Percentiles rank a stretch among this genome's conserved stretches.
Conservation (phyloP, 2,888 invertebrate genomes). For the Drosophila pseudotakahashii region DNA sequence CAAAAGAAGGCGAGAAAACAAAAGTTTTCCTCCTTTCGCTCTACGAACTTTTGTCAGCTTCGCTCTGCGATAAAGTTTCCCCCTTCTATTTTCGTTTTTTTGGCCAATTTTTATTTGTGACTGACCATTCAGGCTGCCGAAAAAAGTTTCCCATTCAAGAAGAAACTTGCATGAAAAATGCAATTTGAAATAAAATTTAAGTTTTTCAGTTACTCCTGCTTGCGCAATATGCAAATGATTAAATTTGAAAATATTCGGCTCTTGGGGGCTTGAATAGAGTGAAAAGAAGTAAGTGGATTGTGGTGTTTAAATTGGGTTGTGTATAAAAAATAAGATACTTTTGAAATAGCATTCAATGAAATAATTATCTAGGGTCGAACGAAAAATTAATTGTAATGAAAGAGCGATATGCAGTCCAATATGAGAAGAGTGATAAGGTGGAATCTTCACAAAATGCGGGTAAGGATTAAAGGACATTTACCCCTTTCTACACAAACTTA, state of each 20-base stretch:
- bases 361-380: no score
- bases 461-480: no score
- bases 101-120: constrained; percentile 29
- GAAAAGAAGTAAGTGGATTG: constrained; percentile 5
- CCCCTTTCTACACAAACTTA: no score
- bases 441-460: not conserved
- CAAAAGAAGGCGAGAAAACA: constrained; percentile 66
- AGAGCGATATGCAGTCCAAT: not conserved
- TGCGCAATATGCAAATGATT: constrained; percentile 56
- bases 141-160: constrained; percentile 56
- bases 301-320: not conserved
- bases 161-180: constrained; percentile 59
- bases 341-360: constrained; percentile 20
- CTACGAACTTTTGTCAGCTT: constrained; percentile 63
- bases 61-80: constrained; percentile 61
- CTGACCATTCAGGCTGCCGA: constrained; percentile 38
- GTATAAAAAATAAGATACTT: not conserved
- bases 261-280: not conserved
- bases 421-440: no score
- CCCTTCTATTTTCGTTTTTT: constrained; percentile 36
- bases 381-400: constrained; percentile 15
- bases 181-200: constrained; percentile 67
- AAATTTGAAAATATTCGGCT: constrained; percentile 16
- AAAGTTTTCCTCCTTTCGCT: constrained; percentile 68
- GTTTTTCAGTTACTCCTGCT: constrained; percentile 51